These are phyloP conservation scores for Gnathonemus echidnorhynchus DNA, from an alignment of 2,113 vertebrate genomes.

Conservation along the genomic window DNA sequence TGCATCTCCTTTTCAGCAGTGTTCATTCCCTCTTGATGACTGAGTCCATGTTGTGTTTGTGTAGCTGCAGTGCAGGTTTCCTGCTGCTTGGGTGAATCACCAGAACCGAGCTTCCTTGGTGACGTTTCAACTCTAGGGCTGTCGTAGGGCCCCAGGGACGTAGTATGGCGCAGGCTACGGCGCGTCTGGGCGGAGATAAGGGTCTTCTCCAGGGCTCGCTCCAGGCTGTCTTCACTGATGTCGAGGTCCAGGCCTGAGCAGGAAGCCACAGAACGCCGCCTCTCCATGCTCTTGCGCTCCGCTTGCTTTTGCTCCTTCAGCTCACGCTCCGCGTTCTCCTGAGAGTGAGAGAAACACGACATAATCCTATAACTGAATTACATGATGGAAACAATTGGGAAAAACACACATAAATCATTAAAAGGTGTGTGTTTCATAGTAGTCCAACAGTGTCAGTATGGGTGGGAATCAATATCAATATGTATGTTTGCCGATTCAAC, in stretches of 20 bases:
- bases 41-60: constrained; percentile 22
- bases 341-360: background rate
- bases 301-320: constrained; percentile 60
- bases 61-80: constrained; percentile 15
- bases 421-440: background rate
- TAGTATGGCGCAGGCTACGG: constrained; percentile 52
- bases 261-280: constrained; percentile 60
- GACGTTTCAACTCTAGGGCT: constrained; percentile 12
- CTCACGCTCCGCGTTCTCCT: constrained; percentile 69
- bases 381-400: background rate
- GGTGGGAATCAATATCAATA: background rate
- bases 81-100: background rate
- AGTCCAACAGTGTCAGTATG: background rate
- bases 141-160: constrained; percentile 42
- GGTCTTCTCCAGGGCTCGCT: constrained; percentile 61
- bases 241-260: constrained; percentile 50
- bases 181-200: constrained; percentile 55
- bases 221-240: constrained; percentile 55
- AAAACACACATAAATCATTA: background rate
- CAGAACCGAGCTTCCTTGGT: constrained; percentile 3
- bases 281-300: constrained; percentile 54
- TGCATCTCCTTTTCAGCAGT: constrained; percentile 26
- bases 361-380: background rate
- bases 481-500: background rate
- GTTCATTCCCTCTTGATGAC: constrained; percentile 28